These are phyloP conservation scores for Siderastrea radians DNA, from an alignment of 92 coral and sea anemone species.

Conservation along the genomic window DNA sequence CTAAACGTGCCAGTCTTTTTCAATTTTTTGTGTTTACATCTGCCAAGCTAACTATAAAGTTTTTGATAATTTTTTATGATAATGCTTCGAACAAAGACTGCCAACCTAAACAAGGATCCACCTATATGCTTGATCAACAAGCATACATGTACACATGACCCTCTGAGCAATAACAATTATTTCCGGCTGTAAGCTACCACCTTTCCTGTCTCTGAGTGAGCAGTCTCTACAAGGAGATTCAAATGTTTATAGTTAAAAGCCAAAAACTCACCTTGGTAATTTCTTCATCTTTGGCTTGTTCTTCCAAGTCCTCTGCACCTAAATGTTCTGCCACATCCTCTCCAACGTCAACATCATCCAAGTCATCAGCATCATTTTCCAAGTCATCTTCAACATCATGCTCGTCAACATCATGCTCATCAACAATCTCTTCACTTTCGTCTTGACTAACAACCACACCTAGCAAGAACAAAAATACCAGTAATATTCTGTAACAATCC, in stretches of 20 bases:
- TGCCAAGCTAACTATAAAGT: too few relatives aligned
- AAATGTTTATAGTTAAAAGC: neutral
- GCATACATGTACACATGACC: too few relatives aligned
- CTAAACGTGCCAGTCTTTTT: too few relatives aligned
- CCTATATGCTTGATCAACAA: too few relatives aligned
- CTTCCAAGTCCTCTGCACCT: slow-evolving; percentile 52
- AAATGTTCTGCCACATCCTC: slow-evolving; percentile 72
- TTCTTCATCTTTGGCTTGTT: slow-evolving; percentile 50
- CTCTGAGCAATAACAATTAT: too few relatives aligned
- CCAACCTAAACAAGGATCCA: too few relatives aligned
- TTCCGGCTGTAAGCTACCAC: too few relatives aligned
- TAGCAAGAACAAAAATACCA: neutral
- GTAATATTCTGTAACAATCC: too few relatives aligned
- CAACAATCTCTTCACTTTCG: slow-evolving; percentile 65
- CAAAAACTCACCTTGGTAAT: slow-evolving; percentile 18
- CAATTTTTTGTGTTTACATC: too few relatives aligned
- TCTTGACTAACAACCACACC: slow-evolving; percentile 71
- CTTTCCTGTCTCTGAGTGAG: too few relatives aligned
- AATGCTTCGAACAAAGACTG: too few relatives aligned
- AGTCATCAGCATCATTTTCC: slow-evolving; percentile 74
- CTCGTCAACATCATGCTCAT: slow-evolving; percentile 75
- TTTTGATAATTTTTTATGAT: too few relatives aligned
- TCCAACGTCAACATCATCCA: slow-evolving; percentile 71
- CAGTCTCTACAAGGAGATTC: neutral
- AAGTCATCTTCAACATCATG: slow-evolving; percentile 74